These are phyloP conservation scores for Cryptoblepharus egeriae DNA, from an alignment of 2,797 vertebrate genomes.

Conservation along the genomic window DNA sequence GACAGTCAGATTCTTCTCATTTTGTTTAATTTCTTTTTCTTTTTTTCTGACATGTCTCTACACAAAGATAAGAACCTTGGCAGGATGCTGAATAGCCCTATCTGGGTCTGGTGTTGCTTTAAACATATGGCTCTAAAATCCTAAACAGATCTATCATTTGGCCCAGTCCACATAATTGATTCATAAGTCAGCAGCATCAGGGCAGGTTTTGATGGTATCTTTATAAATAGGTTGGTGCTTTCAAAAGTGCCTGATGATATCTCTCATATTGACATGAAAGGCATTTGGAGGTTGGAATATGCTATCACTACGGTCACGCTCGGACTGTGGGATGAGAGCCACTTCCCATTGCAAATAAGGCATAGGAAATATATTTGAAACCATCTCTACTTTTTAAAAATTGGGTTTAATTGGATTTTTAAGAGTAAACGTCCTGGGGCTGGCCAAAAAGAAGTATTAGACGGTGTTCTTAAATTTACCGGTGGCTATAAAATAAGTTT, in stretches of 20 bases:
- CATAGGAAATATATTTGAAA: conserved; percentile 30
- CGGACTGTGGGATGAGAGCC: conserved; percentile 36
- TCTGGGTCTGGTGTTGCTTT: conserved; percentile 61
- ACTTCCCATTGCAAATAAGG: conserved; percentile 45
- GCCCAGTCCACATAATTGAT: conserved; percentile 78
- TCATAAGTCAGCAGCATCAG: conserved; percentile 80
- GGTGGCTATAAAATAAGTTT: too few relatives aligned
- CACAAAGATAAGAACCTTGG: conserved; percentile 73
- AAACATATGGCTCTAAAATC: conserved; percentile 76
- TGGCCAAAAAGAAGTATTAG: too few relatives aligned
- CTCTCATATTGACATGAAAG: conserved; percentile 79
- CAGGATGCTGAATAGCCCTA: conserved; percentile 74
- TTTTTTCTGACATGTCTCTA: conserved; percentile 65
- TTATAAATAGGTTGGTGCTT: conserved; percentile 77
- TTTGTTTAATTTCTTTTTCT: conserved; percentile 56
- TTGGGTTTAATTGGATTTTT: background rate
- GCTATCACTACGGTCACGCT: conserved; percentile 53
- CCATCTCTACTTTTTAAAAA: background rate
- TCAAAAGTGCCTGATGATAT: conserved; percentile 77
- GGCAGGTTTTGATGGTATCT: conserved; percentile 81
- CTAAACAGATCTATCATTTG: conserved; percentile 75
- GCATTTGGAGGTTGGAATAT: conserved; percentile 80
- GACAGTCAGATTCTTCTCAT: background rate
- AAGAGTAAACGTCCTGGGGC: background rate
- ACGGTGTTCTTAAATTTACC: too few relatives aligned